Base-by-base conservation (phyloP, 2,888 invertebrate genomes). In the Andrena fulva region DNA sequence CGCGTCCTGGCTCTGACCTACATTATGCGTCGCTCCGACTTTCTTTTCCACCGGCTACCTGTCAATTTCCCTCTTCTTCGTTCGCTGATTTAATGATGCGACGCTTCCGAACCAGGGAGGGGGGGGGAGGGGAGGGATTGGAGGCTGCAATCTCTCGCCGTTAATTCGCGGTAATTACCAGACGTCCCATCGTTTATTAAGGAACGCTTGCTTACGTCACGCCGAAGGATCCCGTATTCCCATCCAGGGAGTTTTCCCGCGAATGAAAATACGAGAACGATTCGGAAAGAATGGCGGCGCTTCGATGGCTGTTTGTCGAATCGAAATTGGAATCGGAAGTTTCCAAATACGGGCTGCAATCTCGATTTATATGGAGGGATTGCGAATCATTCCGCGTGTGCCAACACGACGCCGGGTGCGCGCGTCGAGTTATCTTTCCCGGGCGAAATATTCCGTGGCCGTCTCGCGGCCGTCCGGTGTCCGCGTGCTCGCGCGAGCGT, bases 301-400 rank as follows among this genome's bases (percentile, higher is more conserved):
- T 66, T 77, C 68, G 48, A 27, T 12, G 48, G 24, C 50, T 82
- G 70, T 82, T 83, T 77, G 83, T 71, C 56, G 83, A 78, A 78
- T 74, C 70, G 80, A 78, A 78, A 82, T 82, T 82, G 83, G 48
- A 83, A 83, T 78, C 69, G 82, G 62, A 78, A 68, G 67, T 82
- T 78, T 71, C 71, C 82, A 77, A 83, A 83, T 82, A 82, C 67
- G 27, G 60, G 56, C 54, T 12, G 20, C 82, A 63, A 72, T 74
- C 73, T 73, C 77, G 69, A 77, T 82, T 81, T 68, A 77, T 81
- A 63, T 20, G 56, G 68, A 62, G 56, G 77, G 62, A 77, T 83
- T 67, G 73, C 62, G 70, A 77, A 56, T 70, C 64, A 73, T 66
- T 81, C 66, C 60, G 56, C 67, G 50, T 56, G 48, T 52, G 66